These are phyloP conservation scores for Micromesistius poutassou DNA, from an alignment of 2,797 vertebrate species.

Conservation along the genomic window DNA sequence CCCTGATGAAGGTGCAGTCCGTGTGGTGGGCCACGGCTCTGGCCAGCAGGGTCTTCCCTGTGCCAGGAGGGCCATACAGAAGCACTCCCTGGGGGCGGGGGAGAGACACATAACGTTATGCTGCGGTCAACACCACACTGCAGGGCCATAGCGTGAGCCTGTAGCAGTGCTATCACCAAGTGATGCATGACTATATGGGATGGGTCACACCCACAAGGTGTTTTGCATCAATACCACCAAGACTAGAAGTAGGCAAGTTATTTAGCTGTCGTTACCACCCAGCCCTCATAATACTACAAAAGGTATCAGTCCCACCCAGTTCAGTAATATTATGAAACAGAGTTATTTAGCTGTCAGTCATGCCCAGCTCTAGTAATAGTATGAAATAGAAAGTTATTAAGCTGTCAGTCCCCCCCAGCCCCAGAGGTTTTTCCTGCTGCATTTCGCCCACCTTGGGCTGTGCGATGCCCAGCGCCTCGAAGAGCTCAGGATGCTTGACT, in stretches of 20 bases:
- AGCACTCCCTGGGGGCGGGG: slow-evolving; percentile 81
- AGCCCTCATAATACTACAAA: no score
- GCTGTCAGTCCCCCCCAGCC: no score
- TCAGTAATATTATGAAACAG: no score
- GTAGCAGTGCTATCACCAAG: neutral
- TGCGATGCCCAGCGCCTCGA: slow-evolving; percentile 94
- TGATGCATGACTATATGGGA: neutral
- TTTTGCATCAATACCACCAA: no score
- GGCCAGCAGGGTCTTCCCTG: slow-evolving; percentile 94
- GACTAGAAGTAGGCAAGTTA: no score
- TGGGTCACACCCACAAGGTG: no score
- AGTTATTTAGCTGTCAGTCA: no score
- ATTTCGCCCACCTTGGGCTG: slow-evolving; percentile 87
- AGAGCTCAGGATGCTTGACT: slow-evolving; percentile 95
- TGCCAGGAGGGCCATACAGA: slow-evolving; percentile 93
- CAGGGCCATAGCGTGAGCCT: no score
- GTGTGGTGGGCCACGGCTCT: slow-evolving; percentile 97
- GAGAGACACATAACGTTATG: neutral
- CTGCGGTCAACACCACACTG: neutral
- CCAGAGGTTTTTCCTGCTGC: neutral
- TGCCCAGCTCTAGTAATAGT: no score
- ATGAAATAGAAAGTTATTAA: no score
- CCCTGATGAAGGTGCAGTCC: slow-evolving; percentile 97
- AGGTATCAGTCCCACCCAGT: no score
- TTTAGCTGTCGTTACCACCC: no score